phyloP scores from a whole-genome alignment of 2,797 vertebrate species.

The Euphonia xanthogaster region DNA sequence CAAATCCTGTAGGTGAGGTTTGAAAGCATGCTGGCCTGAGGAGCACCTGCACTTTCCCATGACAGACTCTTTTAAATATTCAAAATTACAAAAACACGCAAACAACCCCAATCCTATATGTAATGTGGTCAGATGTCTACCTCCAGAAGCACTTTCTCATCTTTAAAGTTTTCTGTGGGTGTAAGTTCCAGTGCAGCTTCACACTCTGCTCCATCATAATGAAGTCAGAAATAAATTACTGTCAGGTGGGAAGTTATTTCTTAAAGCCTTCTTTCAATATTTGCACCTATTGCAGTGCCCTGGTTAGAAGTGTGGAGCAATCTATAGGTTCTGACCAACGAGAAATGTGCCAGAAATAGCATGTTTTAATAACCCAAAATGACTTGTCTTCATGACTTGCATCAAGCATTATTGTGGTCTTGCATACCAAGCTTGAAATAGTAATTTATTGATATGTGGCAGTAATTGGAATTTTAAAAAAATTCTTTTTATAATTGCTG shows the following conservation, averaged over 20 bases:
- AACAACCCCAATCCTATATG: background rate
- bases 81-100: conserved; percentile 20
- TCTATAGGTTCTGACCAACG: background rate
- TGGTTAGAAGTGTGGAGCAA: conserved; percentile 5
- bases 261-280: conserved; percentile 51
- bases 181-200: conserved; percentile 29
- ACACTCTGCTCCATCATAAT: conserved; percentile 47
- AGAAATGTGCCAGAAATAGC: conserved; percentile 2
- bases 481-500: background rate
- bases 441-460: background rate
- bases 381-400: background rate
- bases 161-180: conserved; percentile 62
- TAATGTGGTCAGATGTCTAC: conserved; percentile 57
- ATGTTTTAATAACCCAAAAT: background rate
- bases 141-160: conserved; percentile 58
- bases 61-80: conserved; percentile 44
- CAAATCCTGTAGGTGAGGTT: conserved; percentile 39
- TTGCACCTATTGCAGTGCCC: background rate
- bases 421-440: background rate
- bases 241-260: conserved; percentile 50
- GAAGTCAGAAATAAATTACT: conserved; percentile 61
- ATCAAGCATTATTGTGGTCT: background rate
- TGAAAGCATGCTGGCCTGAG: conserved; percentile 36
- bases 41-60: conserved; percentile 59
- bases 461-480: background rate